A percentile compares a stretch with the other conserved stretches of the same genome.
phyloP scores from a whole-genome alignment of 2,888 invertebrate species.

The Eupithecia subumbrata region DNA sequence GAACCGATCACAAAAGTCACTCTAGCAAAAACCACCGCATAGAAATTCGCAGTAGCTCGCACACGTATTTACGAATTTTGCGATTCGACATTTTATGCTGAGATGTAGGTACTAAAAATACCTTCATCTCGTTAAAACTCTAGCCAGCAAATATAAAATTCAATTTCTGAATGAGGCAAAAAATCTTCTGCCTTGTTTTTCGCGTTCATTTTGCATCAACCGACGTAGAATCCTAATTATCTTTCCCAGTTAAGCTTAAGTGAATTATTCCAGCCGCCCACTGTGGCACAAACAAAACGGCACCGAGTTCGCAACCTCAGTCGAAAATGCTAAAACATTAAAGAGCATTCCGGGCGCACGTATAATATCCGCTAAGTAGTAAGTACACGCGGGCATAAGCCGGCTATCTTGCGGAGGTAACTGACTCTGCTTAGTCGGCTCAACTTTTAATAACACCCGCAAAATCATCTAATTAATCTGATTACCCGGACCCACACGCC shows the following conservation, averaged over 20 bases:
- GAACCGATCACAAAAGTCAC: conserved; percentile 56
- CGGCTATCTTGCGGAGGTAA: conserved; percentile 78
- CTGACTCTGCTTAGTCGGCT: conserved; percentile 74
- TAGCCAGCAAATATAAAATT: conserved; percentile 81
- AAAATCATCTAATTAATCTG: conserved; percentile 83
- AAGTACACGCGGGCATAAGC: conserved; percentile 75
- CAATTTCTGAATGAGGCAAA: conserved; percentile 82
- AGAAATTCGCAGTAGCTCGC: neutral
- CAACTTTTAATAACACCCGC: conserved; percentile 82
- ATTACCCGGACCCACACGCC: conserved; percentile 74
- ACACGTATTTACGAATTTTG: conserved; percentile 54
- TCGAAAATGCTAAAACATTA: conserved; percentile 83
- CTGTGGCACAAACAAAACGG: conserved; percentile 82
- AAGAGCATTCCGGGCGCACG: conserved; percentile 77
- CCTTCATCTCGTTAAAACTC: conserved; percentile 79
- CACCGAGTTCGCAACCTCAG: conserved; percentile 81
- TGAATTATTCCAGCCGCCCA: conserved; percentile 83
- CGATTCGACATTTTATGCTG: conserved; percentile 59
- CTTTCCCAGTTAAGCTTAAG: conserved; percentile 84
- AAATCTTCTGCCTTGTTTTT: conserved; percentile 80
- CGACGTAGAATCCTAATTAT: conserved; percentile 83
- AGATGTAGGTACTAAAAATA: conserved; percentile 62
- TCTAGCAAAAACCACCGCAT: conserved; percentile 45
- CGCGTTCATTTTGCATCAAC: conserved; percentile 83
- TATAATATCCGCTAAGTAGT: conserved; percentile 81